Evolutionary conservation across 1,140 invertebrate genomes (phyloP).

Genomic region (Andrena cerasifolii): DNA sequence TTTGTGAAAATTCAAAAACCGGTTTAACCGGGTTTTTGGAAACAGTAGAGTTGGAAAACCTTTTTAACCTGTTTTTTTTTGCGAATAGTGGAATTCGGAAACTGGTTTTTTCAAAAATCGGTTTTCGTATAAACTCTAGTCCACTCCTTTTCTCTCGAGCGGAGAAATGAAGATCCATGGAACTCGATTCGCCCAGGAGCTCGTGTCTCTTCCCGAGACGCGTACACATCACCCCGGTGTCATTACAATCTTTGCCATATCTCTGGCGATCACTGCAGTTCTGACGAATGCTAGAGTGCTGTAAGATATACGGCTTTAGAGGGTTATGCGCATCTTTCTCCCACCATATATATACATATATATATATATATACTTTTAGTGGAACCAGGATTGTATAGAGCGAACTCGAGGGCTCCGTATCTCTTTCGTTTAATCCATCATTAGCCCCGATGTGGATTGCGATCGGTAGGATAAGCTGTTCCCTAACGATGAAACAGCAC

Average conservation of each 20-base stretch:
- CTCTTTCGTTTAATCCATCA: constrained; percentile 17
- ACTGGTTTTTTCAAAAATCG: too few relatives aligned
- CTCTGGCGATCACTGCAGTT: constrained; percentile 67
- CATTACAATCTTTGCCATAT: constrained; percentile 59
- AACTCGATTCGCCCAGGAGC: constrained; percentile 25
- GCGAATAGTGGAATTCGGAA: too few relatives aligned
- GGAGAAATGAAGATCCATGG: not conserved
- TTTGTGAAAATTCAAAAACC: too few relatives aligned
- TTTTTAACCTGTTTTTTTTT: too few relatives aligned
- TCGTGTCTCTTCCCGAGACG: constrained; percentile 21
- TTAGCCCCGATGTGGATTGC: not conserved
- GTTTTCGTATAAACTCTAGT: too few relatives aligned
- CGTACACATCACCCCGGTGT: constrained; percentile 43
- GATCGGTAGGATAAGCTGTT: too few relatives aligned
- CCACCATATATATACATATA: constrained; percentile 51
- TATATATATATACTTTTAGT: constrained; percentile 32
- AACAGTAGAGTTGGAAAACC: too few relatives aligned
- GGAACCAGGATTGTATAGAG: constrained; percentile 67
- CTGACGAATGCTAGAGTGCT: constrained; percentile 82
- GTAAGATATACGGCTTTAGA: constrained; percentile 82
- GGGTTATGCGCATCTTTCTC: constrained; percentile 79
- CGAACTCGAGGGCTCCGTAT: constrained; percentile 61
- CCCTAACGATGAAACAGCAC: not conserved
- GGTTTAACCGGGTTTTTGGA: too few relatives aligned
- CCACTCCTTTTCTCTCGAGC: too few relatives aligned